phyloP scores from a whole-genome alignment of 2,888 invertebrate species.

The Opisthograptis luteolata region DNA sequence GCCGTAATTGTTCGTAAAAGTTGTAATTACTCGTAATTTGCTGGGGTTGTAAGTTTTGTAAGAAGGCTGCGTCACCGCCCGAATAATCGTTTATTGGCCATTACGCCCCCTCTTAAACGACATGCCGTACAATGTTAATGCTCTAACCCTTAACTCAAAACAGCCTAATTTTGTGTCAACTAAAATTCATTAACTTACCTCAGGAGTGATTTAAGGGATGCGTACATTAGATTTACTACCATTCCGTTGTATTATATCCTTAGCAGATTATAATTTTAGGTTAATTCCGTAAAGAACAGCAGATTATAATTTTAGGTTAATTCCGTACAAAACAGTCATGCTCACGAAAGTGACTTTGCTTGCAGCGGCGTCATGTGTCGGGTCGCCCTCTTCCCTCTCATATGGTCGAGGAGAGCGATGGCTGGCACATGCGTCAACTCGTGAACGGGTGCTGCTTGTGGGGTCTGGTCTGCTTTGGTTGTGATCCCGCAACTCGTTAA shows the following conservation, averaged over 20 bases:
- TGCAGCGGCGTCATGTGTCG: too few species aligned
- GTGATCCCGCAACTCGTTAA: too few species aligned
- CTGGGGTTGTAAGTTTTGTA: conserved; percentile 20
- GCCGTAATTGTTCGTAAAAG: conserved; percentile 14
- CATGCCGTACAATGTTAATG: conserved; percentile 48
- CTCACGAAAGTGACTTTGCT: too few species aligned
- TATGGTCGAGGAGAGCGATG: too few species aligned
- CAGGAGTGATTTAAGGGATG: conserved; percentile 48
- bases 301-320: too few species aligned
- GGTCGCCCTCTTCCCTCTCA: too few species aligned
- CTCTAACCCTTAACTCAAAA: conserved; percentile 50
- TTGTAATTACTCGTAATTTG: conserved; percentile 20
- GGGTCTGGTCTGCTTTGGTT: too few species aligned
- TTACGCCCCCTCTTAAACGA: conserved; percentile 43
- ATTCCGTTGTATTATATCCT: background rate
- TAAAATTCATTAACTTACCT: conserved; percentile 55
- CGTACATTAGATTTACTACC: conserved; percentile 1
- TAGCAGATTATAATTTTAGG: background rate
- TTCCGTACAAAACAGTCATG: too few species aligned
- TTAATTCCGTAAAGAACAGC: too few species aligned
- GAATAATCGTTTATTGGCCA: conserved; percentile 50
- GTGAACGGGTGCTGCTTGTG: too few species aligned
- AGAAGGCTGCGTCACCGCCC: conserved; percentile 22
- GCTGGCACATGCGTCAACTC: too few species aligned
- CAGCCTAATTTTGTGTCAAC: conserved; percentile 56